A percentile compares a stretch with the other conserved stretches of the same genome.
phyloP scores from a whole-genome alignment of 2,113 vertebrate species.

The Boleophthalmus pectinirostris region DNA sequence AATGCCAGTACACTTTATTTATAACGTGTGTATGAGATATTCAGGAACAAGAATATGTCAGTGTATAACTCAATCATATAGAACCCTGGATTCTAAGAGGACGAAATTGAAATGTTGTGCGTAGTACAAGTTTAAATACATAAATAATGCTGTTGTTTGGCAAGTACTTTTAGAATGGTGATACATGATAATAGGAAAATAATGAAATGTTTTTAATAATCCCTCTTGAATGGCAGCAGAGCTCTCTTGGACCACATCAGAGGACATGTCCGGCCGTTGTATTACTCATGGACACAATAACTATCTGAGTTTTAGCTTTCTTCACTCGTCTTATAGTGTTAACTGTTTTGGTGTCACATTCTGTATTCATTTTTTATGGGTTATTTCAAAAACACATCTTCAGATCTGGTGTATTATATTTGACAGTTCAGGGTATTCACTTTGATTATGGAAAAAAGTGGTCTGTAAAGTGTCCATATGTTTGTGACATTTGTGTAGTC shows the following conservation, averaged over 20 bases:
- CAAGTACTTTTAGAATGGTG: not conserved
- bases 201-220: not conserved
- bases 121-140: not conserved
- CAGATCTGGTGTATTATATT: slow-evolving; percentile 34
- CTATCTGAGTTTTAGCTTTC: slow-evolving; percentile 29
- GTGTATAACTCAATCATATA: no score
- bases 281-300: slow-evolving; percentile 40
- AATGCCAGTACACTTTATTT: no score
- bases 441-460: slow-evolving; percentile 57
- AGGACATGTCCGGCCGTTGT: slow-evolving; percentile 3
- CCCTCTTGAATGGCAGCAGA: slow-evolving; percentile 16
- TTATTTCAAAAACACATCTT: slow-evolving; percentile 42
- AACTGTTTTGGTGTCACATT: slow-evolving; percentile 32
- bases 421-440: slow-evolving; percentile 24
- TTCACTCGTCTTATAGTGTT: slow-evolving; percentile 32
- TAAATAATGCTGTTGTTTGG: not conserved
- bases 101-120: not conserved
- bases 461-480: slow-evolving; percentile 59
- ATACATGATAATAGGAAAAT: not conserved
- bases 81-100: no score
- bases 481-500: slow-evolving; percentile 19
- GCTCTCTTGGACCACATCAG: slow-evolving; percentile 40
- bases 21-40: no score
- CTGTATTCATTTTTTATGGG: slow-evolving; percentile 52
- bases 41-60: no score